phyloP scores from a whole-genome alignment of 1,140 invertebrate species.

The Luehdorfia chinensis region DNA sequence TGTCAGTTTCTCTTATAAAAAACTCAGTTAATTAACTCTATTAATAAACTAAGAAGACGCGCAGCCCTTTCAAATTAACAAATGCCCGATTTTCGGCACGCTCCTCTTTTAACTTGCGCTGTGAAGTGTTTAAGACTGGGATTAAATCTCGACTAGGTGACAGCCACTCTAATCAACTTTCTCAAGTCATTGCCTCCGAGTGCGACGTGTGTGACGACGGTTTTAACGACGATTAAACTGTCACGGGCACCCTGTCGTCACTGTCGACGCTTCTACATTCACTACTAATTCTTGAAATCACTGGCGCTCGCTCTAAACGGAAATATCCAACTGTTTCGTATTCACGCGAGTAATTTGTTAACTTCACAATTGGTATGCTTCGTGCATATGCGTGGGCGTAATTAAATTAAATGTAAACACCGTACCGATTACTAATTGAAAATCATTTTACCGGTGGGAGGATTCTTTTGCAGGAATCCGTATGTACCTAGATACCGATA shows the following conservation, averaged over 20 bases:
- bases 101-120: constrained; percentile 20
- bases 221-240: constrained; percentile 67
- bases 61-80: too few species aligned
- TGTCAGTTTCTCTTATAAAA: too few species aligned
- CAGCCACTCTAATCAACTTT: constrained; percentile 72
- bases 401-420: background rate
- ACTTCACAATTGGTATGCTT: constrained; percentile 7
- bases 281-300: constrained; percentile 14
- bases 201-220: constrained; percentile 58
- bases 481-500: background rate
- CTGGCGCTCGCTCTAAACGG: background rate
- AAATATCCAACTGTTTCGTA: background rate
- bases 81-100: background rate
- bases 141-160: constrained; percentile 68
- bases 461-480: too few species aligned
- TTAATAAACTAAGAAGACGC: constrained; percentile 11
- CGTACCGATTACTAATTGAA: too few species aligned
- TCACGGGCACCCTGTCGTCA: constrained; percentile 36
- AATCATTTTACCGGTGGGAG: too few species aligned
- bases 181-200: constrained; percentile 56
- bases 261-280: constrained; percentile 20
- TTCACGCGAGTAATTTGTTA: constrained; percentile 6
- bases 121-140: constrained; percentile 31
- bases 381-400: too few species aligned
- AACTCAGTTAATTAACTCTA: too few species aligned